Conservation (phyloP, 2,113 vertebrate genomes). For the Trogon melanurus region DNA sequence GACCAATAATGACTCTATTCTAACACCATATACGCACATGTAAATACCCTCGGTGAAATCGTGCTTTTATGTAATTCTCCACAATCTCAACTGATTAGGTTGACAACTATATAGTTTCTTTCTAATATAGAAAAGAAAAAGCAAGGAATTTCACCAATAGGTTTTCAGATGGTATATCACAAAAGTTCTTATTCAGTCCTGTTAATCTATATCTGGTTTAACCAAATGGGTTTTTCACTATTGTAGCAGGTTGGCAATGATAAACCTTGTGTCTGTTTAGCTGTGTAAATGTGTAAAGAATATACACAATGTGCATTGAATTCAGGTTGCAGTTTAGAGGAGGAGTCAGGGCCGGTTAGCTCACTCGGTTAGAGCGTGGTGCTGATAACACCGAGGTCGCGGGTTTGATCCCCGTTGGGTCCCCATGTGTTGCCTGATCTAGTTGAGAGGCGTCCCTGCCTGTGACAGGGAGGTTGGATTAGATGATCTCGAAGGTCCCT, state of each 20-base stretch:
- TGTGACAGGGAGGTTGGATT: no score
- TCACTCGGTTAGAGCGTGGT: no score
- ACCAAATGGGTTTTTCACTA: background rate
- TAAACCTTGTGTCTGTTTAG: background rate
- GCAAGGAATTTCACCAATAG: background rate
- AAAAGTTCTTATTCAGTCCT: background rate
- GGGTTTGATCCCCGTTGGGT: no score
- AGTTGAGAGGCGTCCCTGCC: no score
- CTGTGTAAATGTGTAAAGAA: background rate
- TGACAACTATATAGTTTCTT: background rate
- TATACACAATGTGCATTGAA: background rate
- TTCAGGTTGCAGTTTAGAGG: background rate
- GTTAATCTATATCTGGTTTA: background rate
- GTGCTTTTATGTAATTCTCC: constrained; percentile 14
- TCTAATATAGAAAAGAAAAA: constrained; percentile 15
- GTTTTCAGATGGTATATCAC: background rate
- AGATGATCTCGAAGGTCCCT: no score
- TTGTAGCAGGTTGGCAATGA: background rate
- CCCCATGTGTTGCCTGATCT: no score
- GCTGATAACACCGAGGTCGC: no score
- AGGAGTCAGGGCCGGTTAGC: background rate
- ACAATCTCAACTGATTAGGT: constrained; percentile 37
- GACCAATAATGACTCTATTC: constrained; percentile 35
- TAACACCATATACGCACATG: background rate
- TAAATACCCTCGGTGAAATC: background rate